A percentile compares a stretch with the other conserved stretches of the same genome.
Conservation (phyloP, 1,140 invertebrate genomes). For the Drosophila oshimai region DNA sequence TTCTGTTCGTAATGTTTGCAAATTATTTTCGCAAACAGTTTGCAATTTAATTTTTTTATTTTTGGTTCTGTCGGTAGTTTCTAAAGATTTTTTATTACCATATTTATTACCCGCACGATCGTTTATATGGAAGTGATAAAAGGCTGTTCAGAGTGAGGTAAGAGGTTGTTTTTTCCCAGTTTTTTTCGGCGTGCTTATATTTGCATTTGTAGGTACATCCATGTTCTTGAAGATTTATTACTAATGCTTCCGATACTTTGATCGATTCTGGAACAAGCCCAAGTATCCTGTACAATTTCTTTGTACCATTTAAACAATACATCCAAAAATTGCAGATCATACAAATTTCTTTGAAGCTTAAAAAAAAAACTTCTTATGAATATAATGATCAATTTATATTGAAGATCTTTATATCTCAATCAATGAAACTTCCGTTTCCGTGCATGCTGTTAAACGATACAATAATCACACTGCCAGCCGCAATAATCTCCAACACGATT, state of each 20-base stretch:
- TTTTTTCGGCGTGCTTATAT: background rate
- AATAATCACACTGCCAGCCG: background rate
- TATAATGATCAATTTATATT: background rate
- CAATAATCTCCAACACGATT: slow-evolving; percentile 36
- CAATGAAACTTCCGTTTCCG: slow-evolving; percentile 7
- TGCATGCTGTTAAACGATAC: background rate
- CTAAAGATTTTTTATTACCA: background rate
- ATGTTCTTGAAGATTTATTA: background rate
- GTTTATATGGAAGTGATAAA: slow-evolving; percentile 3
- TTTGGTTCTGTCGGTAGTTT: background rate
- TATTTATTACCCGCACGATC: background rate
- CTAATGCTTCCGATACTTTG: background rate
- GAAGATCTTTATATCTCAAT: background rate
- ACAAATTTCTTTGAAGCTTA: background rate
- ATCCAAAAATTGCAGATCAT: no score
- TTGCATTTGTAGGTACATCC: no score
- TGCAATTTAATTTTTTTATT: slow-evolving; percentile 5
- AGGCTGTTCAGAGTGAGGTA: background rate
- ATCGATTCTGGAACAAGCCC: background rate
- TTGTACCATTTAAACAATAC: no score
- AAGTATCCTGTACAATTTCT: no score
- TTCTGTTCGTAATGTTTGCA: slow-evolving; percentile 1
- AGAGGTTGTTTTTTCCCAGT: background rate
- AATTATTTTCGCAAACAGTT: slow-evolving; percentile 16
- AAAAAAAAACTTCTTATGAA: background rate